Evolutionary conservation across 64 coral and sea anemone species (phyloP), one percentile per base, ranked within the genome.

Genomic region (Astreopora myriophthalma): DNA sequence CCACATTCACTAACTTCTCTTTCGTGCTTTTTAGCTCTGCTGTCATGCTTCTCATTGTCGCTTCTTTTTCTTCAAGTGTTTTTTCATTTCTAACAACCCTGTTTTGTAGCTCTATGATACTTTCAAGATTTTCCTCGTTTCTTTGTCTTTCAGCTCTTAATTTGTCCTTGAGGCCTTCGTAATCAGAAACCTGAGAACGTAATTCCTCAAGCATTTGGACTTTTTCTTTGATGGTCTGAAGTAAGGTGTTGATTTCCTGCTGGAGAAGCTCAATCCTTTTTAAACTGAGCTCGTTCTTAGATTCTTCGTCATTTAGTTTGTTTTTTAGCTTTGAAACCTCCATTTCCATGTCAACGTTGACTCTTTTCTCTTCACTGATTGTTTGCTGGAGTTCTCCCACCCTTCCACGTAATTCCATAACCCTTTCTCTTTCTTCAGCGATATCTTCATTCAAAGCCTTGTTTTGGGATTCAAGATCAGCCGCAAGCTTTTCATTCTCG

Each of bases 391-490:
- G 33, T 6, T 87, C 72, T 24, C 82, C 70, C 5, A 96, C 48
- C 44, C 93, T 89, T 16, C 62, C 88, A 34, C 74, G 85, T 29
- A 94, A 35, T 27, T 94, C 87, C 70, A 83, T 80, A 11, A 92
- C 83, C 23, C 73, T 71, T 19, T 37, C 78, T 57, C 64, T 93
- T 61, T 96, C 95, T 77, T 86, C 74, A n/a, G 28, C 28, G 19
- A 94, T 91, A 1, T 89, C 71, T 39, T 90, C 75, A 32, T 81
- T 96, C n/a, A 96, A 65, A 71, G 62, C 33, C 10, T 92, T 75
- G 80, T 96, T 96, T 89, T 87, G 90, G 6, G 71, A 86, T 70
- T 96, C 90, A 38, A 92, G 86, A 40, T 96, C 82, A 46, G 27
- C 76, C 19, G 81, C 90, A 33, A 96, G 75, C 75, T 96, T 89